Evolutionary conservation across 2,888 invertebrate genomes (phyloP).

Genomic region (Lypha dubia): DNA sequence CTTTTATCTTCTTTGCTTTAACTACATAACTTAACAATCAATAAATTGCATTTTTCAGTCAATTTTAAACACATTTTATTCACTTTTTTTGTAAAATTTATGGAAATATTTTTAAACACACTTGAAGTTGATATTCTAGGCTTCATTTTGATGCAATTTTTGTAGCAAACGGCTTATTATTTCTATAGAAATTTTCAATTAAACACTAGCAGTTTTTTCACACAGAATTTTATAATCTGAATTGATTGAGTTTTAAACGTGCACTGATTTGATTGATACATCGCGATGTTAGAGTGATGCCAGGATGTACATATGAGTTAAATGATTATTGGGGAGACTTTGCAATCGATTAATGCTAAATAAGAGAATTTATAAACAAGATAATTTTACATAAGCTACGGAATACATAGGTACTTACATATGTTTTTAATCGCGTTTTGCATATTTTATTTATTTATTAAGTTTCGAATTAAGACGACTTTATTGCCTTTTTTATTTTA

Average conservation of each 20-base stretch:
- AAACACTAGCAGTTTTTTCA: neutral
- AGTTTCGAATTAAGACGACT: too few relatives aligned
- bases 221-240: neutral
- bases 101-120: neutral
- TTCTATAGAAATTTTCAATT: neutral
- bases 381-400: too few relatives aligned
- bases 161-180: neutral
- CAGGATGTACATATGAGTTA: too few relatives aligned
- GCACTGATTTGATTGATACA: neutral
- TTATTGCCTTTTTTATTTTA: too few relatives aligned
- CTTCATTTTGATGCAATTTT: constrained; percentile 4
- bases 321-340: too few relatives aligned
- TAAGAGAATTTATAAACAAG: too few relatives aligned
- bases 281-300: neutral
- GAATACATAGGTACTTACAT: too few relatives aligned
- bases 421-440: too few relatives aligned
- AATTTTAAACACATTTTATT: neutral
- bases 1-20: neutral
- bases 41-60: neutral
- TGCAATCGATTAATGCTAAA: too few relatives aligned
- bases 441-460: too few relatives aligned
- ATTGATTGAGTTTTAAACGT: neutral
- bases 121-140: neutral
- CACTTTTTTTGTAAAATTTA: too few relatives aligned
- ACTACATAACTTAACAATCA: too few relatives aligned